These are phyloP conservation scores for Asteroscopus sphinx DNA, from an alignment of 2,888 invertebrate genomes.

Conservation along the genomic window DNA sequence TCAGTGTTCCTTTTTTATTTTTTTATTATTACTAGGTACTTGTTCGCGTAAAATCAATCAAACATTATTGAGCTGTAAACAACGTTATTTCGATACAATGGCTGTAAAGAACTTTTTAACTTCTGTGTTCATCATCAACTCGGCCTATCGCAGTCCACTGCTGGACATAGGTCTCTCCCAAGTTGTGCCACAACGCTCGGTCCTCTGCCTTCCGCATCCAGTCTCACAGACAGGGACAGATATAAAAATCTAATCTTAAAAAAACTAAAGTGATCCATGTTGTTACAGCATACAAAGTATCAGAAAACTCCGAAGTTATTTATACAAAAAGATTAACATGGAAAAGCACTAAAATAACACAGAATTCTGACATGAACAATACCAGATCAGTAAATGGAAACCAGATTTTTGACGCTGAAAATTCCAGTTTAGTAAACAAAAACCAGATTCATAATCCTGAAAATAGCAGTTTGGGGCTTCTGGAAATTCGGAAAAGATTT, in stretches of 20 bases:
- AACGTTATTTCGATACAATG: no score
- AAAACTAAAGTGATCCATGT: not conserved
- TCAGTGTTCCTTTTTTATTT: no score
- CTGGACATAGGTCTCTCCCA: no score
- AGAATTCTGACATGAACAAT: not conserved
- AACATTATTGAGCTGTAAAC: no score
- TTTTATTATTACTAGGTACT: no score
- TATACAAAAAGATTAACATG: constrained; percentile 70
- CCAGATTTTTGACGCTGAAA: not conserved
- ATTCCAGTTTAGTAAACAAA: constrained; percentile 5
- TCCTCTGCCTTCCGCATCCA: no score
- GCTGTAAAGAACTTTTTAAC: no score
- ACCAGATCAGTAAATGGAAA: not conserved
- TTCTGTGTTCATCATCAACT: no score
- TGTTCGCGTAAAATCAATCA: no score
- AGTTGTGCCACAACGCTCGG: no score
- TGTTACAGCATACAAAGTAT: constrained; percentile 79
- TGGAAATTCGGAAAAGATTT: not conserved
- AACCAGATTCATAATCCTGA: not conserved
- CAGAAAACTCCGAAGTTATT: constrained; percentile 69
- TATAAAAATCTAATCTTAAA: not conserved
- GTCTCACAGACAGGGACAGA: no score
- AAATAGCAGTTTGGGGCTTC: constrained; percentile 6
- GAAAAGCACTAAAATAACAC: constrained; percentile 42
- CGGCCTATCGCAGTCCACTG: no score